These are phyloP conservation scores for Cygnus olor DNA, from an alignment of 2,797 vertebrate genomes.

Conservation along the genomic window DNA sequence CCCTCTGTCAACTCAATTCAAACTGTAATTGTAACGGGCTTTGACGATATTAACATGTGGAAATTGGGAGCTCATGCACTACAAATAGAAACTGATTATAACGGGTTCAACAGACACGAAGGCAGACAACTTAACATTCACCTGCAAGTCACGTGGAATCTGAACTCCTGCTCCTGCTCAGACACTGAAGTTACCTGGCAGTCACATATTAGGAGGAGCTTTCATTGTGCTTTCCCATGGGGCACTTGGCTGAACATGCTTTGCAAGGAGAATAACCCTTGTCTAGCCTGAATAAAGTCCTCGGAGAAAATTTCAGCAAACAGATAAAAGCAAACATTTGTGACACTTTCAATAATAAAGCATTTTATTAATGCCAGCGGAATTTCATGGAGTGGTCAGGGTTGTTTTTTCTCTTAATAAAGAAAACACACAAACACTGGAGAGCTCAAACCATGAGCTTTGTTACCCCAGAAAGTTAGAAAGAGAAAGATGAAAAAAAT, in stretches of 20 bases:
- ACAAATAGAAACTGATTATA: not conserved
- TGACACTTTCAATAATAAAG: not conserved
- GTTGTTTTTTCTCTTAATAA: not conserved
- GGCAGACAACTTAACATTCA: not conserved
- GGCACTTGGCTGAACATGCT: not conserved
- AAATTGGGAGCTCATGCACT: not conserved
- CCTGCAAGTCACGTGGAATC: not conserved
- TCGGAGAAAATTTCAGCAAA: not conserved
- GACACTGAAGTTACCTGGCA: not conserved
- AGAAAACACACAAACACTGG: not conserved
- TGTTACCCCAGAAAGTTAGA: not conserved
- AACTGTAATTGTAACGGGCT: not conserved
- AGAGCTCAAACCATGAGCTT: not conserved
- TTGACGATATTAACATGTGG: rapidly evolving
- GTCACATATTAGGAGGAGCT: not conserved
- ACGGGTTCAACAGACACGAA: not conserved
- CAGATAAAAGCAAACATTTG: not conserved
- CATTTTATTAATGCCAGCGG: not conserved
- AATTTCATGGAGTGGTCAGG: not conserved
- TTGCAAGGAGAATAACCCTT: not conserved
- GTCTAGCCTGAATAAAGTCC: not conserved
- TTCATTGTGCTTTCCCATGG: rapidly evolving
- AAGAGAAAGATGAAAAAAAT: not conserved
- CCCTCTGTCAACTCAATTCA: not conserved
- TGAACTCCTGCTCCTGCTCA: not conserved